phyloP scores from a whole-genome alignment of 2,113 vertebrate genomes.

The Trochalopteron elliotii region DNA sequence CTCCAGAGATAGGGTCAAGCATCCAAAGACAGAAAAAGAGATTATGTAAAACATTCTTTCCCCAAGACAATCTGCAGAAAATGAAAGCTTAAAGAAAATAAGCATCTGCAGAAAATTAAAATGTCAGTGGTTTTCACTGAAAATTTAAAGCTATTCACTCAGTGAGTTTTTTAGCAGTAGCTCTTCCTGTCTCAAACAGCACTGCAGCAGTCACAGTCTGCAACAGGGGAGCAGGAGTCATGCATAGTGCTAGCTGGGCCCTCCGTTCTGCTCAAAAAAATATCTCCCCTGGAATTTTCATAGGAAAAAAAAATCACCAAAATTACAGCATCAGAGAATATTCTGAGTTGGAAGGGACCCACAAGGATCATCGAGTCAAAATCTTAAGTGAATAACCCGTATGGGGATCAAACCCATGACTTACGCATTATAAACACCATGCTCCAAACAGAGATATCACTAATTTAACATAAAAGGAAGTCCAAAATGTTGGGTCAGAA shows the following conservation, averaged over 20 bases:
- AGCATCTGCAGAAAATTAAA: not conserved
- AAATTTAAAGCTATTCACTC: not conserved
- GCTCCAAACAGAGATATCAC: not conserved
- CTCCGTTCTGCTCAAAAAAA: not conserved
- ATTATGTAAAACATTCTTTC: not conserved
- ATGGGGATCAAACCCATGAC: not conserved
- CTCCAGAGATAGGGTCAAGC: not conserved
- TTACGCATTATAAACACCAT: not conserved
- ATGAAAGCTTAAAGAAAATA: not conserved
- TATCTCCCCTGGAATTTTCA: not conserved
- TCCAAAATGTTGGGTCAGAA: not conserved
- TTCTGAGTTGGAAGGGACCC: not conserved
- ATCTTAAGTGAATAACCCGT: not conserved
- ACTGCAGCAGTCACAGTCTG: not conserved
- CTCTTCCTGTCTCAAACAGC: not conserved
- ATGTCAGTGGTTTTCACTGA: not conserved
- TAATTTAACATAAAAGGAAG: not conserved
- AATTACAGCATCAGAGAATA: not conserved
- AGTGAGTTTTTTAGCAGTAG: not conserved
- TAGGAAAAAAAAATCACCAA: not conserved
- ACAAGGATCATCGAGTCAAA: not conserved
- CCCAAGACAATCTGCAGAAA: not conserved
- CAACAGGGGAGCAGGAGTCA: not conserved
- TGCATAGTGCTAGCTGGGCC: accelerated
- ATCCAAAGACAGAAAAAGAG: not conserved